These are phyloP conservation scores for Vicugna pacos DNA, from an alignment of 2,113 vertebrate genomes.

Conservation along the genomic window DNA sequence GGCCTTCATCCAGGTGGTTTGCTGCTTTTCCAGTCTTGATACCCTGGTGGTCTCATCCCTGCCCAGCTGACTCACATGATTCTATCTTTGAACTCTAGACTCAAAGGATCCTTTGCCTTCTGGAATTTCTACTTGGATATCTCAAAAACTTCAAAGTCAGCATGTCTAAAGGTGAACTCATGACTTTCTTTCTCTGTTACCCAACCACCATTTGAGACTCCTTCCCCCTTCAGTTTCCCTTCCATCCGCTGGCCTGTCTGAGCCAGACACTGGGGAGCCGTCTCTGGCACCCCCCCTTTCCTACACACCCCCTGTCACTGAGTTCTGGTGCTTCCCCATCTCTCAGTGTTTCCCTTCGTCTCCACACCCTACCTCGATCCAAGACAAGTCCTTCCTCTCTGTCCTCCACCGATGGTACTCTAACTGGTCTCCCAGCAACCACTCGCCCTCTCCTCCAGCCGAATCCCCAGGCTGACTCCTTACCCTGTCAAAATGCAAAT, in stretches of 20 bases:
- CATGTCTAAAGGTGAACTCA: neutral
- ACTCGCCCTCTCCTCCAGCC: neutral
- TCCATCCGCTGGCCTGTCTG: neutral
- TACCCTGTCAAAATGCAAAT: neutral
- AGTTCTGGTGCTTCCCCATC: neutral
- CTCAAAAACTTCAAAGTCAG: neutral
- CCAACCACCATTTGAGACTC: neutral
- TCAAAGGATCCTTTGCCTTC: neutral
- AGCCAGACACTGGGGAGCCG: neutral
- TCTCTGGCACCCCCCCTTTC: neutral
- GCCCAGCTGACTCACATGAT: neutral
- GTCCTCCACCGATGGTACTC: neutral
- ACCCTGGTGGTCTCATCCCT: neutral
- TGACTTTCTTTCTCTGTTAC: neutral
- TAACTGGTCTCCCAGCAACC: neutral
- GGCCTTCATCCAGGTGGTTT: neutral
- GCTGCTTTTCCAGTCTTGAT: neutral
- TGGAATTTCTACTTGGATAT: neutral
- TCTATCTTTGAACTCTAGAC: neutral
- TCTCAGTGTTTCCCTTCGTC: neutral
- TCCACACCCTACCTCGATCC: neutral
- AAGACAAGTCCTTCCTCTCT: neutral
- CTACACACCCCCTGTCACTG: accelerated
- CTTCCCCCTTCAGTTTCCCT: neutral
- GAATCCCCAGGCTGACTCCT: neutral